Evolutionary conservation across 2,888 invertebrate species (phyloP), one percentile per base, ranked within the genome.

Genomic region (Ormyrus thymus): DNA sequence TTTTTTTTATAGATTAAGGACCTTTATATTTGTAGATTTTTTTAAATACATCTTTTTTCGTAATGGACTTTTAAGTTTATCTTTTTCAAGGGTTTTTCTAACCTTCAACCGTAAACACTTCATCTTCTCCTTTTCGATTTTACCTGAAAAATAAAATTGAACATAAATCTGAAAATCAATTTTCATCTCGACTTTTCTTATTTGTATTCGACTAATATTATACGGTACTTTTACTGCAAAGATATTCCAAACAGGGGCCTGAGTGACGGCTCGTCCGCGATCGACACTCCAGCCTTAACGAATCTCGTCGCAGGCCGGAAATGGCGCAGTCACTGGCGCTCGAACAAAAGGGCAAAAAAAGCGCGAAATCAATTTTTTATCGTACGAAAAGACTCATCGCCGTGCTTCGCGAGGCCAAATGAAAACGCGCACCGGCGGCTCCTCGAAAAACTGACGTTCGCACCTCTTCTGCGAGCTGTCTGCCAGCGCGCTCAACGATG

Each of bases 401-500:
- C 29, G 48, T 13, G 59, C 50, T 68, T 68, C 56, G 68, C 62
- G 72, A 72, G 58, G 58, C 56, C 58, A 58, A 79, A 79, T 59
- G 58, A 79, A 78, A 62, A 58, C 68, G 58, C 70, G 56, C 59
- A 43, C 68, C 62, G 46, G n/a, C 15, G 58, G 13, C 13, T 69
- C n/a, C 59, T 66, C 68, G 59, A 71, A 80, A 82, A 78, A 83
- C 77, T 79, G 79, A 80, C 81, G 81, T 78, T 73, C 46, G 59
- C 74, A 46, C 46, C 29, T 58, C 71, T 76, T 76, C 59, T 29
- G 65, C 73, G 59, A 29, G 29, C 29, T 29, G 29, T 69, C 64
- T 80, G 68, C 73, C 72, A 68, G 80, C 81, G 83, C 82, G 82
- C 83, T 74, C 82, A 82, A 84, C 84, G 85, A 87, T 87, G 88